Conservation (phyloP, 2,888 invertebrate species). For the Zelleria hepariella region DNA sequence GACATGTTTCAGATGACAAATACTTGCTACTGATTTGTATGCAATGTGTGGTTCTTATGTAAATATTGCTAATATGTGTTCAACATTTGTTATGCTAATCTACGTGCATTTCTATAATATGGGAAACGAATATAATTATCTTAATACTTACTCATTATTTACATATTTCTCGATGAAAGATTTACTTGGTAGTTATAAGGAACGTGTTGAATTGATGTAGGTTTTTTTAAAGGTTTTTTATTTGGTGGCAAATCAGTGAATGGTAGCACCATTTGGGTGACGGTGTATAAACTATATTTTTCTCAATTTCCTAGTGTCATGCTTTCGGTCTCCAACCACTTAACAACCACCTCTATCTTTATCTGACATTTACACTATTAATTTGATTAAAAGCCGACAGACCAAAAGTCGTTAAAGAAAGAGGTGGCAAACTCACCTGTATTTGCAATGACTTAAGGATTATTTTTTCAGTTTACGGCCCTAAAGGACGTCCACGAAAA, state of each 20-base stretch:
- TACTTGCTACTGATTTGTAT: neutral
- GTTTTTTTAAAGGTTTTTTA: neutral
- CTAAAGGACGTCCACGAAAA: slow-evolving; percentile 74
- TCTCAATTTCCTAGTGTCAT: neutral
- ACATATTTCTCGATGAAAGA: no score
- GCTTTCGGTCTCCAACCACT: neutral
- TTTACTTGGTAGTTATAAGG: no score
- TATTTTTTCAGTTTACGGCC: slow-evolving; percentile 69
- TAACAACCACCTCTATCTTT: neutral
- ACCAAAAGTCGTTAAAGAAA: no score
- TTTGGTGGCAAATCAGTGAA: neutral
- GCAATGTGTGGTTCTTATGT: neutral
- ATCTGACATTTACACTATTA: no score
- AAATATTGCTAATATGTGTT: neutral
- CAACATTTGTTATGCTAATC: neutral
- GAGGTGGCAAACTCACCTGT: no score
- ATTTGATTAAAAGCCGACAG: no score
- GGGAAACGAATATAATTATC: no score
- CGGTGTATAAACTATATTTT: no score
- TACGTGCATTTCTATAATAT: no score
- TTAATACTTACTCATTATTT: no score
- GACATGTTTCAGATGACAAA: neutral
- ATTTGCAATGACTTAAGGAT: neutral
- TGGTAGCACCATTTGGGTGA: neutral
- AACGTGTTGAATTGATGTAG: no score